phyloP scores from a whole-genome alignment of 2,113 vertebrate genomes.

The Elephas maximus region DNA sequence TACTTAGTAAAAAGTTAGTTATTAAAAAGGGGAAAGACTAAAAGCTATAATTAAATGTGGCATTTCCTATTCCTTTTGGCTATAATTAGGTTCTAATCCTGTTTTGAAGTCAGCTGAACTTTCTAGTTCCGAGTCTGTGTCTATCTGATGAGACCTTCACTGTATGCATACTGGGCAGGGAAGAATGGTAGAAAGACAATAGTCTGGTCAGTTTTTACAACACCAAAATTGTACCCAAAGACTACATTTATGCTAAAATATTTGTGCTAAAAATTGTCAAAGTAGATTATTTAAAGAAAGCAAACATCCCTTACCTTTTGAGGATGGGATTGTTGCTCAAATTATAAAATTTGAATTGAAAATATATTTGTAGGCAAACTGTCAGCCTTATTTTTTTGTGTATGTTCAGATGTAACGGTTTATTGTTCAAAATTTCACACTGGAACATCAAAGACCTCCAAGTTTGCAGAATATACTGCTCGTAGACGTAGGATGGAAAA shows the following conservation, averaged over 20 bases:
- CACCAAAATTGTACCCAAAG: constrained; percentile 34
- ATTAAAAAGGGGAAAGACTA: constrained; percentile 9
- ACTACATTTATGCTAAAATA: background rate
- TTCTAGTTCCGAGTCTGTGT: background rate
- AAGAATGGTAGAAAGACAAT: background rate
- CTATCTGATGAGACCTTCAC: constrained; percentile 10
- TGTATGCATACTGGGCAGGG: background rate
- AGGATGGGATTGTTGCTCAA: background rate
- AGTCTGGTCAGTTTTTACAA: constrained; percentile 15
- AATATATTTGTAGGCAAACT: constrained; percentile 38
- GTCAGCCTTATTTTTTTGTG: background rate
- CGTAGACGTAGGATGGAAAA: constrained; percentile 46
- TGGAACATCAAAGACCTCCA: constrained; percentile 27
- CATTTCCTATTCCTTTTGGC: constrained; percentile 55
- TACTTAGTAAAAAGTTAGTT: constrained; percentile 36
- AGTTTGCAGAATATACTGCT: background rate
- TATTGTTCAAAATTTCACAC: constrained; percentile 62
- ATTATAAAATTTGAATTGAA: constrained; percentile 57
- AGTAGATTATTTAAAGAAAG: constrained; percentile 57
- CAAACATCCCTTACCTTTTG: background rate
- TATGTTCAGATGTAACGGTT: background rate
- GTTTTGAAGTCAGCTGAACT: constrained; percentile 11
- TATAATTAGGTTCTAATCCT: background rate
- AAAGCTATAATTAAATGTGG: background rate
- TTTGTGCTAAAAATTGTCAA: constrained; percentile 76